Conservation (phyloP, 2,888 invertebrate genomes). For the Pterostichus madidus region DNA sequence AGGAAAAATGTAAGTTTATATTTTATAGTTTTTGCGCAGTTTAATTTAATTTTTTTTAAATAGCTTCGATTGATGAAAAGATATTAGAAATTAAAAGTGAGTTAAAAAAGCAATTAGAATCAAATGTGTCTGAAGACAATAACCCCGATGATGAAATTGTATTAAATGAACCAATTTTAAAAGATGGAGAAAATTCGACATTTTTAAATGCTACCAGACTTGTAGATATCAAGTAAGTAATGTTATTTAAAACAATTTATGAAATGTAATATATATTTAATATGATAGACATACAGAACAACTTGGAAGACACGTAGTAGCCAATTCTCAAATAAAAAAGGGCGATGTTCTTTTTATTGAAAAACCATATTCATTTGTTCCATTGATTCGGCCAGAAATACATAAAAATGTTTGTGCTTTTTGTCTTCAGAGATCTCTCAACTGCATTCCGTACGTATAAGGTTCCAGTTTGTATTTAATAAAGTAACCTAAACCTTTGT, state of each 20-base stretch:
- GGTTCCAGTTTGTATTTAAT: not conserved
- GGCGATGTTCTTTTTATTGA: conserved; percentile 45
- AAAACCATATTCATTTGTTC: conserved; percentile 9
- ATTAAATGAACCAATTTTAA: conserved; percentile 5
- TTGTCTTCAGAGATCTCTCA: not conserved
- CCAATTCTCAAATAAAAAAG: conserved; percentile 11
- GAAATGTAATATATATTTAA: no score
- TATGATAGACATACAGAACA: not conserved
- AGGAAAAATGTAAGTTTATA: conserved; percentile 2
- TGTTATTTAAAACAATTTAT: conserved; percentile 1
- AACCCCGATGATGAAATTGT: not conserved
- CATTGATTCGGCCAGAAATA: not conserved
- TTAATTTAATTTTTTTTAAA: not conserved
- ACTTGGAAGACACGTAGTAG: conserved; percentile 9
- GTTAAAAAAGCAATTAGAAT: not conserved
- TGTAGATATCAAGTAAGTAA: conserved; percentile 10
- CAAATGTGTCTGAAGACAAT: not conserved
- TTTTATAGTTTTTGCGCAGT: not conserved
- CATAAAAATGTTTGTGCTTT: not conserved
- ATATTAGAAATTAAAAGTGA: conserved; percentile 18
- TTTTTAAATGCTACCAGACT: conserved; percentile 28
- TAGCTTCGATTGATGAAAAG: not conserved
- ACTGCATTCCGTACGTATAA: conserved; percentile 41
- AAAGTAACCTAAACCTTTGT: not conserved
- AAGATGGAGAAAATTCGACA: conserved; percentile 29